phyloP scores from a whole-genome alignment of 2,113 vertebrate genomes.

The Gymnarchus niloticus region DNA sequence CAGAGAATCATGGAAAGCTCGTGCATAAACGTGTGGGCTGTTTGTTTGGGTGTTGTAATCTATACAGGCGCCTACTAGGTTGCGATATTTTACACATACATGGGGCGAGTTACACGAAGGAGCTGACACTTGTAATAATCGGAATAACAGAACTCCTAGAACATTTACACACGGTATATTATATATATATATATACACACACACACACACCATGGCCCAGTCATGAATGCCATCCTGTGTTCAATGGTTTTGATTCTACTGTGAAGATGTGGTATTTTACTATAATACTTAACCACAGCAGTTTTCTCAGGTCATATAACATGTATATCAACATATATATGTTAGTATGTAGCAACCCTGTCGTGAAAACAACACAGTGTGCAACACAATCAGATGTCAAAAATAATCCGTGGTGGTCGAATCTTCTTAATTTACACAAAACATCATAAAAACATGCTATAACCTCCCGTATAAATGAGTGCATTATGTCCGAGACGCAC shows the following conservation, averaged over 20 bases:
- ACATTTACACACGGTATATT: neutral
- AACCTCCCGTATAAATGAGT: too few relatives aligned
- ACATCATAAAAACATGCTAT: neutral
- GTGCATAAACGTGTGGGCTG: neutral
- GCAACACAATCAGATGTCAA: neutral
- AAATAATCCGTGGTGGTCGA: neutral
- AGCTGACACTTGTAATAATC: neutral
- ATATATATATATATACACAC: neutral
- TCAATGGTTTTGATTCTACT: neutral
- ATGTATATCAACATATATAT: too few relatives aligned
- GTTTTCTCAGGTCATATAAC: neutral
- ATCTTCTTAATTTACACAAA: neutral
- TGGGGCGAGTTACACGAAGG: neutral
- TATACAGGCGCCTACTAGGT: neutral
- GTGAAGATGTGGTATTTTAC: neutral
- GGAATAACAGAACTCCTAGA: neutral
- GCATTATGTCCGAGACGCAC: neutral
- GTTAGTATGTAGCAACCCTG: too few relatives aligned
- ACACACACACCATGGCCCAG: neutral
- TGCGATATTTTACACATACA: neutral
- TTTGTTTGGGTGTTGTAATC: neutral
- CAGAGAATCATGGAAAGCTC: neutral
- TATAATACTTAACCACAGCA: neutral
- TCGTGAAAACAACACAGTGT: neutral
- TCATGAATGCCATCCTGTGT: neutral